phyloP scores from a whole-genome alignment of 2,113 vertebrate species.

The Rhodinocichla rosea region DNA sequence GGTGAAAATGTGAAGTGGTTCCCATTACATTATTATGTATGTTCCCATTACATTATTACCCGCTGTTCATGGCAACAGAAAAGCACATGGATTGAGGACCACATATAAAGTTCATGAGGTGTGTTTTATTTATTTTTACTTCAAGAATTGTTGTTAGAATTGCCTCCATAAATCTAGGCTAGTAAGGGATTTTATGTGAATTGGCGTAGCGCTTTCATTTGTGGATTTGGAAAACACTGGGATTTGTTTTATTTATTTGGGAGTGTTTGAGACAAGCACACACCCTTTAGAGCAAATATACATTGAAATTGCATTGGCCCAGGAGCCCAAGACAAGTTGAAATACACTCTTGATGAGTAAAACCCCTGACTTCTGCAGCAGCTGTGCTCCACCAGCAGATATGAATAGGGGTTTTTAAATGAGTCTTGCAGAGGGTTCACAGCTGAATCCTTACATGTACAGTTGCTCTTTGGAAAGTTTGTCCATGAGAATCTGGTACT shows the following conservation, averaged over 20 bases:
- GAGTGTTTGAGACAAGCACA: neutral
- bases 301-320: neutral
- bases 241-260: neutral
- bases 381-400: fast-evolving
- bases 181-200: neutral
- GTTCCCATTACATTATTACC: neutral
- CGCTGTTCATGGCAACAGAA: neutral
- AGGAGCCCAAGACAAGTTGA: neutral
- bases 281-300: neutral
- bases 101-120: neutral
- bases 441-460: neutral
- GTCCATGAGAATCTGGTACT: neutral
- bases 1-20: neutral
- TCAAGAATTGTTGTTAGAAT: neutral
- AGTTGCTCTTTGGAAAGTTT: neutral
- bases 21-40: neutral
- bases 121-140: constrained; percentile 9
- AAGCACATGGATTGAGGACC: neutral
- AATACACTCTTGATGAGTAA: neutral
- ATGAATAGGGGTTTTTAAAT: neutral
- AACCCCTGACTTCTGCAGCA: neutral
- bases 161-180: neutral
- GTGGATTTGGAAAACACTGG: neutral
- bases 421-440: neutral
- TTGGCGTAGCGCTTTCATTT: neutral